Conservation (phyloP, 2,888 invertebrate species). For the Sphaerophoria taeniata region DNA sequence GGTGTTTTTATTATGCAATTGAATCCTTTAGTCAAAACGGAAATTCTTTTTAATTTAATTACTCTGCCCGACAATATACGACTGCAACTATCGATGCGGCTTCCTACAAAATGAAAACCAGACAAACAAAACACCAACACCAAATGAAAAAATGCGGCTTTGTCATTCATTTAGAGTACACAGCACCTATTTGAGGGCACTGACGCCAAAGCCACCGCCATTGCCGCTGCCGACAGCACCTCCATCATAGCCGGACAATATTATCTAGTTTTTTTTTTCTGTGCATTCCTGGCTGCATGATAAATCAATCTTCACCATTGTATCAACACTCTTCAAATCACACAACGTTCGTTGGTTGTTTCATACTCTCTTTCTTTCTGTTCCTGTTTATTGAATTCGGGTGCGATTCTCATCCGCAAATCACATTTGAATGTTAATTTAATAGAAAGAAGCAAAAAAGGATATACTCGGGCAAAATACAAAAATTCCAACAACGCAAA, state of each 20-base stretch:
- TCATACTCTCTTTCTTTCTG: no score
- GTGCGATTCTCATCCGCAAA: constrained; percentile 68
- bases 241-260: no score
- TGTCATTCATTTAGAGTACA: constrained; percentile 30
- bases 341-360: no score
- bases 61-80: no score
- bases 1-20: no score
- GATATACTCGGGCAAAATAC: background rate
- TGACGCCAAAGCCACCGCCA: no score
- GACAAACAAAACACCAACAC: constrained; percentile 1
- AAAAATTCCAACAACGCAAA: constrained; percentile 16
- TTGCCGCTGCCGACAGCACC: background rate
- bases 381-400: constrained; percentile 70
- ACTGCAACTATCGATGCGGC: background rate
- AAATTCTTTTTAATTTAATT: constrained; percentile 68
- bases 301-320: constrained; percentile 65
- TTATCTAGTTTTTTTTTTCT: no score
- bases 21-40: constrained; percentile 64
- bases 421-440: constrained; percentile 73
- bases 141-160: constrained; percentile 25
- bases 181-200: constrained; percentile 46
- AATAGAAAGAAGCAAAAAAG: constrained; percentile 59
- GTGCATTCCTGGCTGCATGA: no score
- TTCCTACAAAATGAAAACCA: constrained; percentile 12
- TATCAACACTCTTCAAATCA: constrained; percentile 55